phyloP scores from a whole-genome alignment of 2,113 vertebrate species.

The Oceanodroma tethys region DNA sequence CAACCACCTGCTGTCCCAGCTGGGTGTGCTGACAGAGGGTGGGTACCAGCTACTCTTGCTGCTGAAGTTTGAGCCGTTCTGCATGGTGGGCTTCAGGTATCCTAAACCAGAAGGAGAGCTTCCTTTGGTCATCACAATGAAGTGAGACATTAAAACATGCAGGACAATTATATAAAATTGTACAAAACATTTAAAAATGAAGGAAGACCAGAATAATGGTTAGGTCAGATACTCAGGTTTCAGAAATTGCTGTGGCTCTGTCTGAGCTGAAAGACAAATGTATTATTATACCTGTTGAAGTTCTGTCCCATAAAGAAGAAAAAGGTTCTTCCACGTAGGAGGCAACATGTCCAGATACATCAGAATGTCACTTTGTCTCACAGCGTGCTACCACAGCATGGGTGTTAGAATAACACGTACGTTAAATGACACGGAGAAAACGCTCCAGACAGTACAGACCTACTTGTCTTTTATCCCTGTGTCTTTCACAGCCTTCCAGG shows the following conservation, averaged over 20 bases:
- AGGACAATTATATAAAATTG: neutral
- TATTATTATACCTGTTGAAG: neutral
- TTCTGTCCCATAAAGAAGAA: neutral
- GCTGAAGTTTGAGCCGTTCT: neutral
- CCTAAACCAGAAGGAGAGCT: neutral
- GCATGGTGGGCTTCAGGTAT: neutral
- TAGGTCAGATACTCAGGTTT: neutral
- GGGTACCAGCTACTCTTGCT: neutral
- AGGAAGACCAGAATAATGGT: neutral
- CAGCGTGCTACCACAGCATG: neutral
- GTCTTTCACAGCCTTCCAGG: conserved; percentile 29
- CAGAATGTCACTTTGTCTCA: neutral
- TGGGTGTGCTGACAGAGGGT: neutral
- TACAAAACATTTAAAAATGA: neutral
- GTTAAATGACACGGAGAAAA: neutral
- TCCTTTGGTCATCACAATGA: neutral
- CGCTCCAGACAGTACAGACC: neutral
- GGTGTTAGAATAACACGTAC: neutral
- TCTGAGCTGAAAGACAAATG: neutral
- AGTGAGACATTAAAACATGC: neutral
- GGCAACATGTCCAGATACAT: neutral
- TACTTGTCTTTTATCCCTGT: conserved; percentile 14
- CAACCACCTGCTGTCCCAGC: rapidly evolving
- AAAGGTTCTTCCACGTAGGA: neutral
- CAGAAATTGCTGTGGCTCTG: neutral